A percentile compares a stretch with the other conserved stretches of the same genome.
These are phyloP conservation scores for Trichonephila clavipes DNA, from an alignment of 1,140 invertebrate species.

Conservation along the genomic window DNA sequence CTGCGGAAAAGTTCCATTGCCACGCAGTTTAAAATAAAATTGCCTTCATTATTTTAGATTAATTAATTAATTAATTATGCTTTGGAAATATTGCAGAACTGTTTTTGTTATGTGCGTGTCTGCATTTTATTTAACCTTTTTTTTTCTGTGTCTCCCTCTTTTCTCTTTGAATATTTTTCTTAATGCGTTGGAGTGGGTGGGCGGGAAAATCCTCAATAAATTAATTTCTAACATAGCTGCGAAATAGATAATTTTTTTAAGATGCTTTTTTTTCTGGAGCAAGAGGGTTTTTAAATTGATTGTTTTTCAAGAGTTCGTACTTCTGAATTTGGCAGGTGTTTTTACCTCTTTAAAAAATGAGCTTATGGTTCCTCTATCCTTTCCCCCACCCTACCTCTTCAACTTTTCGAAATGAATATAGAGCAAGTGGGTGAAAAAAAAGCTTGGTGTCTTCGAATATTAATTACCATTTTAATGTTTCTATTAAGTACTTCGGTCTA, in stretches of 20 bases:
- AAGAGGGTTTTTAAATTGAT: conserved; percentile 69
- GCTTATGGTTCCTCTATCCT: neutral
- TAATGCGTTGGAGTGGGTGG: conserved; percentile 44
- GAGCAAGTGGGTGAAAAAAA: neutral
- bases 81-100: conserved; percentile 71
- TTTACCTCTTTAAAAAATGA: conserved; percentile 70
- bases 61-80: conserved; percentile 77
- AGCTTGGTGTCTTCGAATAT: conserved; percentile 68
- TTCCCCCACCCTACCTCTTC: neutral
- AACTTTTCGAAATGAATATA: conserved; percentile 61
- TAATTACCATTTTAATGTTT: conserved; percentile 77
- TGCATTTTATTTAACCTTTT: conserved; percentile 58
- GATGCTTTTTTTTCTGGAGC: conserved; percentile 43
- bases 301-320: conserved; percentile 67
- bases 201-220: conserved; percentile 71
- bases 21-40: conserved; percentile 74
- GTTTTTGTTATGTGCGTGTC: conserved; percentile 70
- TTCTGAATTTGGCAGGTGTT: conserved; percentile 76
- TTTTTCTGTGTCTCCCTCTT: neutral
- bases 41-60: conserved; percentile 77
- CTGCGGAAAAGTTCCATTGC: conserved; percentile 58
- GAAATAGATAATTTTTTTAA: conserved; percentile 73
- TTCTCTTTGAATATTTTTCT: conserved; percentile 53
- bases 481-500: conserved; percentile 71
- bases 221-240: conserved; percentile 75